Base-by-base conservation (phyloP, 1,140 invertebrate species). In the Drosophila obscura region DNA sequence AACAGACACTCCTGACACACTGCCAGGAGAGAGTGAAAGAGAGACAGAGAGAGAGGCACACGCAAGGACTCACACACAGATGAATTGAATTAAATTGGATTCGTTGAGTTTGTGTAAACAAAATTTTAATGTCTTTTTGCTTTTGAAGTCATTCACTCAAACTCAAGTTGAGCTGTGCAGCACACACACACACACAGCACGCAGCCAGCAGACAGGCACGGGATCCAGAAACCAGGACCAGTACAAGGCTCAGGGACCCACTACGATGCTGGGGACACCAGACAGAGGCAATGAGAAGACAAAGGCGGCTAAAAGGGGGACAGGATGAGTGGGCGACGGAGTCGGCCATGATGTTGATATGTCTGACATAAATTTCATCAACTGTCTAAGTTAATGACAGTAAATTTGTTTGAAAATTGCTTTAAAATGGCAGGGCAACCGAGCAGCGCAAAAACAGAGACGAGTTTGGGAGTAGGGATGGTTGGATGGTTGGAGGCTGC, bases 351-450 rank as follows among this genome's bases (percentile, higher is more conserved):
- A 87, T 83, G 84, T 67, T 88, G 83, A 88, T 85, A 85, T 88
- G 83, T 79, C 83, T 88, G 83, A 88, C 83, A 88, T 88, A 88
- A 88, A 88, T 88, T 88, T 88, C 83, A 88, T 88, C 83, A 88
- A 88, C 83, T 88, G 83, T 88, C 83, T 88, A 88, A 88, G 83
- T 88, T 88, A 88, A 88, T 88, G 83, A 88, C 83, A 88, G 83
- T 88, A 88, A 88, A 88, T 88, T 88, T 88, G 83, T 88, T 88
- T 88, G 83, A 88, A 88, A 88, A 88, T 88, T 88, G 83, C 83
- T 88, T 88, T 88, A 88, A 88, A 88, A 88, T 88, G 83, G 82
- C 83, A 88, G 76, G 83, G 79, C 82, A 87, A 83, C 82, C 78
- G 77, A 79, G 75, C 83, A 82, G 71, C 65, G 78, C 79, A 87